phyloP scores from a whole-genome alignment of 2,113 vertebrate genomes.

The Micronycteris hirsuta region DNA sequence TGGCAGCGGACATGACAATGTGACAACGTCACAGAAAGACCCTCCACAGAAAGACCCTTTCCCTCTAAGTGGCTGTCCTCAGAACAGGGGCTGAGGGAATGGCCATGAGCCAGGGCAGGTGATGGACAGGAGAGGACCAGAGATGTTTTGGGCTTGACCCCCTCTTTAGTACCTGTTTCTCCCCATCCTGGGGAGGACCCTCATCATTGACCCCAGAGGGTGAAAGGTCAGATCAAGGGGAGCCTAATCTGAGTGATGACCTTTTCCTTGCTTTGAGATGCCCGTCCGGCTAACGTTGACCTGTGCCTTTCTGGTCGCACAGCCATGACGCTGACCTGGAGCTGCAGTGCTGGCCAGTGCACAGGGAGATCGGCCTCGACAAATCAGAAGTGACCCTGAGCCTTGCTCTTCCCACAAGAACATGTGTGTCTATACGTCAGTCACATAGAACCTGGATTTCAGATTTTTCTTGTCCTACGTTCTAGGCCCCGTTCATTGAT shows the following conservation, averaged over 20 bases:
- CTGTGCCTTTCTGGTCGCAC: not conserved
- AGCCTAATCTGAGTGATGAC: not conserved
- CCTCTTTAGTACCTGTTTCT: not conserved
- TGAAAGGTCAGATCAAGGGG: not conserved
- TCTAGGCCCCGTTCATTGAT: not conserved
- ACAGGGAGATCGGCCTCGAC: not conserved
- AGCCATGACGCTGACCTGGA: not conserved
- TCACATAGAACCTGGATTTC: not conserved
- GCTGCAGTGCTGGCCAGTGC: rapidly evolving
- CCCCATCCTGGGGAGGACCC: not conserved
- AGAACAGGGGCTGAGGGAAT: rapidly evolving
- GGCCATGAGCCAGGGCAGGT: not conserved
- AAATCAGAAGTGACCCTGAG: not conserved
- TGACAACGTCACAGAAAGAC: not conserved
- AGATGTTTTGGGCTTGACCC: not conserved
- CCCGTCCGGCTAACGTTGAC: not conserved
- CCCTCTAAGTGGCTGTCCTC: not conserved
- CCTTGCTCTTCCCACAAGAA: not conserved
- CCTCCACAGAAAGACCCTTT: not conserved
- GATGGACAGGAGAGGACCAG: not conserved
- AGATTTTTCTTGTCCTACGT: not conserved
- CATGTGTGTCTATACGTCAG: not conserved
- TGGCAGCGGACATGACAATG: rapidly evolving
- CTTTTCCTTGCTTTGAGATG: not conserved
- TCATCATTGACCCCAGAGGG: not conserved